phyloP scores from a whole-genome alignment of 2,797 vertebrate genomes.

The Tadarida brasiliensis region DNA sequence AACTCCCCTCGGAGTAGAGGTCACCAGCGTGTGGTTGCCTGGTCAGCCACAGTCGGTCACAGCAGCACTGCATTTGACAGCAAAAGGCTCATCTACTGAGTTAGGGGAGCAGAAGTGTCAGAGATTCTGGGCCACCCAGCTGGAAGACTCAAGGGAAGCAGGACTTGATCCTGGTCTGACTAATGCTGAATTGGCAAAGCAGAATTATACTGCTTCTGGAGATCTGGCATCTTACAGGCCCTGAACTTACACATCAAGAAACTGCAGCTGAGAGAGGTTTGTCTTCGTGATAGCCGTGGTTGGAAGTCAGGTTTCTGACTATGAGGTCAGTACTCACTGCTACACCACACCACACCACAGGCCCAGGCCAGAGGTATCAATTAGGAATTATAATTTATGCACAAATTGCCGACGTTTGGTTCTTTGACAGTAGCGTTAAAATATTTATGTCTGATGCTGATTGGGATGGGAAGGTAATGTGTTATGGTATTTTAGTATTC shows the following conservation, averaged over 20 bases:
- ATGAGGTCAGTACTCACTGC: not conserved
- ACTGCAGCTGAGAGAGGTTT: not conserved
- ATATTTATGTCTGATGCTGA: not conserved
- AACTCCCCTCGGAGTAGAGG: not conserved
- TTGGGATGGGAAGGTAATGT: not conserved
- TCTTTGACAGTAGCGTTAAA: slow-evolving; percentile 22
- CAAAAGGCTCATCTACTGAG: not conserved
- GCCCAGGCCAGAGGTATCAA: not conserved
- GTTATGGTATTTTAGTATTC: slow-evolving; percentile 34
- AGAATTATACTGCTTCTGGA: not conserved
- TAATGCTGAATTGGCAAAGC: not conserved
- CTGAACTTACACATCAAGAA: not conserved
- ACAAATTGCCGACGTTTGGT: slow-evolving; percentile 41
- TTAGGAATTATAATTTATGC: slow-evolving; percentile 59
- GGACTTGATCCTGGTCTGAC: not conserved
- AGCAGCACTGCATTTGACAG: not conserved
- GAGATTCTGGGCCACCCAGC: not conserved
- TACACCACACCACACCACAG: not conserved
- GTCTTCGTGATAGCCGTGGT: not conserved
- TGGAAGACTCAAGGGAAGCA: not conserved
- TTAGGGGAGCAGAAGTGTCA: not conserved
- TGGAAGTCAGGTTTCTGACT: not conserved
- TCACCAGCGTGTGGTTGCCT: not conserved
- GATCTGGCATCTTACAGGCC: not conserved
- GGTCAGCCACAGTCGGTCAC: not conserved